Evolutionary conservation across 2,113 vertebrate species (phyloP), one percentile per base, ranked within the genome.

Genomic region (Rhegmatorhina hoffmannsi): DNA sequence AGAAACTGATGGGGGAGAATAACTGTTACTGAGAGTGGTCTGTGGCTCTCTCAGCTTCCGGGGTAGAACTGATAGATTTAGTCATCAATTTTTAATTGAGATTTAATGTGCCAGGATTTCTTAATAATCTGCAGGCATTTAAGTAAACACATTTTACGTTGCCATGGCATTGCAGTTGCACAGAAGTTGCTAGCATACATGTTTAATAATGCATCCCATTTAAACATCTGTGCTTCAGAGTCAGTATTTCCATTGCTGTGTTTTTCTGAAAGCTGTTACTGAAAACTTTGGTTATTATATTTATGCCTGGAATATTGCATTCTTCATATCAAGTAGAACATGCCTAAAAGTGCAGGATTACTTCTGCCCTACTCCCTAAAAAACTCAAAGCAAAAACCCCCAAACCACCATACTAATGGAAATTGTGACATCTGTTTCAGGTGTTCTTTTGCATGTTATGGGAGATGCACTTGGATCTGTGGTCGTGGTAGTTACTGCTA

Each of bases 391-490:
- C 11, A 76, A 34, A 69, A 69, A 33, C 9, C 1, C 11, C 17
- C 25, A 26, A 70, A 15, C 11, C 1, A 1, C 23, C 13, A 5
- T 20, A n/a, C 87, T 94, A 82, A 95, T 79, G 58, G 69, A 89
- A 82, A 26, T 62, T 69, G 20, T 96, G 62, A 46, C 13, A 2
- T 96, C 92, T 96, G 24, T 97, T 97, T 91, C 94, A 98, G 98
- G 98, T 92, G 98, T 98, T 52, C 97, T 98, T 86, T 95, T 98
- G 86, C 98, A 98, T 2, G 98, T 98, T 87, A 98, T 98, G 98
- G 98, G 98, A 77, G 98, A 98, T 79, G 98, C 98, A 14, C 95
- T 98, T 94, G 98, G 98, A 26, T 98, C 98, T 3, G 98, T 98
- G 82, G 91, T 98, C 0, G 98, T 98, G 72, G 98, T 98, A 59